phyloP scores from a whole-genome alignment of 2,888 invertebrate species.

The Spodoptera exigua region DNA sequence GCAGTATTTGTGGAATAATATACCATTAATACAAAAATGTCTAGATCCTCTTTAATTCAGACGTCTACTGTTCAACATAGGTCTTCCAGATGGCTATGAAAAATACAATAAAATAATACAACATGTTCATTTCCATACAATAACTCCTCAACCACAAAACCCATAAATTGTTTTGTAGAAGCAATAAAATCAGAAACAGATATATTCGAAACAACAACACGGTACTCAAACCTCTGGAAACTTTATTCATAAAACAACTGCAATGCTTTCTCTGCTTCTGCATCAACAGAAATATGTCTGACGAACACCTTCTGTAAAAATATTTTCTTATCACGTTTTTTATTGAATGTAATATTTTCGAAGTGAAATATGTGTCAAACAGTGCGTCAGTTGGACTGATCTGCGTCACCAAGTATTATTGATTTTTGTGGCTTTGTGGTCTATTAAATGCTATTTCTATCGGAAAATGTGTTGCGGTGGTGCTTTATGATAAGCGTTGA shows the following conservation, averaged over 20 bases:
- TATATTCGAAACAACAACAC: too few relatives aligned
- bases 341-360: conserved; percentile 15
- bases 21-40: too few relatives aligned
- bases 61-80: too few relatives aligned
- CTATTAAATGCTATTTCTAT: conserved; percentile 1
- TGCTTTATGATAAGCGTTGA: too few relatives aligned
- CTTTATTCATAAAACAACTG: conserved; percentile 28
- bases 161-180: too few relatives aligned
- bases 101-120: too few relatives aligned
- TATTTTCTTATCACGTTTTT: conserved; percentile 31
- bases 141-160: too few relatives aligned
- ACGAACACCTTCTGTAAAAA: conserved; percentile 22
- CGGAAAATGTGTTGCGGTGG: background rate
- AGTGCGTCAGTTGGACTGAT: conserved; percentile 24
- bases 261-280: conserved; percentile 5
- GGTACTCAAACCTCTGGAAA: background rate
- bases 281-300: conserved; percentile 37
- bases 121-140: too few relatives aligned
- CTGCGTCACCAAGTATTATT: background rate
- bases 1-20: too few relatives aligned
- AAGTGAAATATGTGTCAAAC: conserved; percentile 32
- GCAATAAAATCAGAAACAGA: too few relatives aligned
- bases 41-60: too few relatives aligned
- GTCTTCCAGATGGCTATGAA: too few relatives aligned
- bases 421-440: background rate